phyloP scores from a whole-genome alignment of 92 coral and sea anemone genomes.

The Zoanthus solanderi region DNA sequence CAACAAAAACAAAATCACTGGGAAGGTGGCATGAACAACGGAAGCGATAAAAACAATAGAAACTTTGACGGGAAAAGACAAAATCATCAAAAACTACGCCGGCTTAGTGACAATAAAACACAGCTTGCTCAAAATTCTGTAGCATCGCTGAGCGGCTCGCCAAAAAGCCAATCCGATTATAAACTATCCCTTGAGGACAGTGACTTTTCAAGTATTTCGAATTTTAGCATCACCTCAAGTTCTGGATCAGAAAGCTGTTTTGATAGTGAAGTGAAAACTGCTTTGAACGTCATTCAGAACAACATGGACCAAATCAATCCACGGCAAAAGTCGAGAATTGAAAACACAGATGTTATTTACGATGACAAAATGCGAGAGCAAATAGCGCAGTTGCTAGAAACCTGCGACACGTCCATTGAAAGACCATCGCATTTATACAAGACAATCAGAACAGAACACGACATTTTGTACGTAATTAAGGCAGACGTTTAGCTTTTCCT shows the following conservation, averaged over 20 bases:
- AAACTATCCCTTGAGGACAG: not conserved
- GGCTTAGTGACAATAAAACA: slow-evolving; percentile 25
- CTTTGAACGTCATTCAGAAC: slow-evolving; percentile 19
- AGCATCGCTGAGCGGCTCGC: not conserved
- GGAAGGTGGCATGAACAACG: not conserved
- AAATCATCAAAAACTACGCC: slow-evolving; percentile 39
- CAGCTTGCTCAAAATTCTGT: not conserved
- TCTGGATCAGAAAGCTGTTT: slow-evolving; percentile 40
- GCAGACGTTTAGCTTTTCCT: slow-evolving; percentile 45
- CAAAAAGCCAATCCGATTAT: not conserved
- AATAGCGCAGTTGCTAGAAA: slow-evolving; percentile 20
- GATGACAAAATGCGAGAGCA: slow-evolving; percentile 27
- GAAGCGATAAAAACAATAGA: not conserved
- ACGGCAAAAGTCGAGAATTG: slow-evolving; percentile 1
- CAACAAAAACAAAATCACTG: not conserved
- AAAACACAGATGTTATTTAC: not conserved
- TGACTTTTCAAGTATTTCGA: not conserved
- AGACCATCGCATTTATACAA: slow-evolving; percentile 42
- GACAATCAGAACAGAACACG: slow-evolving; percentile 59
- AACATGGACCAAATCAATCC: slow-evolving; percentile 33
- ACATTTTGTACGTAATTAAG: slow-evolving; percentile 51
- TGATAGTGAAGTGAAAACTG: slow-evolving; percentile 37
- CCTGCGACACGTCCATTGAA: slow-evolving; percentile 28
- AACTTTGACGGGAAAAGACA: not conserved
- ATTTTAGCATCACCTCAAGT: slow-evolving; percentile 16